phyloP scores from a whole-genome alignment of 2,113 vertebrate species.

The Urocynchramus pylzowi region DNA sequence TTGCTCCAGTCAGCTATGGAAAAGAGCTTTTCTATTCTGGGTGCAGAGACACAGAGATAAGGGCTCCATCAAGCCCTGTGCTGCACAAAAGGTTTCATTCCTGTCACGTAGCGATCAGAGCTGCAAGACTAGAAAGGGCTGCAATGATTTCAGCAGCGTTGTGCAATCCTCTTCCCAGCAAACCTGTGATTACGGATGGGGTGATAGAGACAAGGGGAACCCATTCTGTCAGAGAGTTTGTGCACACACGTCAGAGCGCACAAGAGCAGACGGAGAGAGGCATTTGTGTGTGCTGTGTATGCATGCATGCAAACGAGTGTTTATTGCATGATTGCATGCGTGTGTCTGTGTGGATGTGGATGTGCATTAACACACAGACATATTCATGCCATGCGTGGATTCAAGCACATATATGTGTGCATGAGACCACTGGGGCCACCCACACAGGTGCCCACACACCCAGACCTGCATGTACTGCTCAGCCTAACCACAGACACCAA shows the following conservation, averaged over 20 bases:
- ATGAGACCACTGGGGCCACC: neutral
- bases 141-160: neutral
- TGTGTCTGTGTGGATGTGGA: neutral
- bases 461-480: neutral
- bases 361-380: neutral
- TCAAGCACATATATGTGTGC: neutral
- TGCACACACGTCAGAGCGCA: neutral
- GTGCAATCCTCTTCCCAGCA: constrained; percentile 6
- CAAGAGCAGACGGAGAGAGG: neutral
- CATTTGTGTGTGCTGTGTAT: neutral
- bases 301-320: neutral
- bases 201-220: neutral
- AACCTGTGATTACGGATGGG: neutral
- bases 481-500: rapidly evolving
- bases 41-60: neutral
- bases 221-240: neutral
- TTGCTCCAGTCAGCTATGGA: neutral
- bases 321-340: neutral
- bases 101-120: neutral
- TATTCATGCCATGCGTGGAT: neutral
- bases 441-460: neutral
- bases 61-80: constrained; percentile 1
- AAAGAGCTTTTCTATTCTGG: constrained; percentile 25
- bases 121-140: constrained; percentile 18
- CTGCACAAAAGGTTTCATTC: constrained; percentile 53